Conservation (phyloP, 2,113 vertebrate genomes). For the Anarhynchus alexandrinus region DNA sequence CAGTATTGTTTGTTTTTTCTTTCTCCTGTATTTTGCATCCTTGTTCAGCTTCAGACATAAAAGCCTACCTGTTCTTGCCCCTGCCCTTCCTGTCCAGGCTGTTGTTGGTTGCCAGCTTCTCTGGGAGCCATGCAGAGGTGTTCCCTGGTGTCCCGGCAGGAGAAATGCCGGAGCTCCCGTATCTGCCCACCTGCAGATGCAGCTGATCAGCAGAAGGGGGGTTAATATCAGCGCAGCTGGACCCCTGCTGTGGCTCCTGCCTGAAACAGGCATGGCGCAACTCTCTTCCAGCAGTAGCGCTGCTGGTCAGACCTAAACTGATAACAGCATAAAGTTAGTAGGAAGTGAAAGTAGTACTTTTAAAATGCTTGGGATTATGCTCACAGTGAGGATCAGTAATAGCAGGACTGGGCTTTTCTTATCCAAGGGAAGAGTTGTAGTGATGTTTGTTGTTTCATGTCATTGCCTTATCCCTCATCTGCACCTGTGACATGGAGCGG, state of each 20-base stretch:
- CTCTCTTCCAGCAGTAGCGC: background rate
- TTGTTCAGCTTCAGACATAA: background rate
- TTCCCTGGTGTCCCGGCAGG: background rate
- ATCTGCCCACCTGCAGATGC: background rate
- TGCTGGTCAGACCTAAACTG: background rate
- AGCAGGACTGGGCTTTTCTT: background rate
- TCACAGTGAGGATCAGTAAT: background rate
- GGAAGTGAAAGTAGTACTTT: background rate
- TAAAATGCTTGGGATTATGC: accelerated
- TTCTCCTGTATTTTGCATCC: background rate
- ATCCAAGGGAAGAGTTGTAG: background rate
- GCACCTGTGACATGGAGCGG: background rate
- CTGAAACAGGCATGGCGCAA: background rate
- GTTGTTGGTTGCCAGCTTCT: background rate
- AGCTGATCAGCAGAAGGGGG: background rate
- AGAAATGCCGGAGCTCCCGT: background rate
- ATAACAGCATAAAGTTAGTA: accelerated
- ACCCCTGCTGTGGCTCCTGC: background rate
- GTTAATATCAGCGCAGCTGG: background rate
- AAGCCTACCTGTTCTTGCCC: background rate
- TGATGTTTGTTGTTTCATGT: background rate
- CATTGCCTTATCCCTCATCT: background rate
- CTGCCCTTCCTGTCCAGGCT: background rate
- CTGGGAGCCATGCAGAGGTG: background rate
- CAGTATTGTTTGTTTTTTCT: background rate